phyloP scores from a whole-genome alignment of 1,140 invertebrate species.

The Drosophila triauraria region DNA sequence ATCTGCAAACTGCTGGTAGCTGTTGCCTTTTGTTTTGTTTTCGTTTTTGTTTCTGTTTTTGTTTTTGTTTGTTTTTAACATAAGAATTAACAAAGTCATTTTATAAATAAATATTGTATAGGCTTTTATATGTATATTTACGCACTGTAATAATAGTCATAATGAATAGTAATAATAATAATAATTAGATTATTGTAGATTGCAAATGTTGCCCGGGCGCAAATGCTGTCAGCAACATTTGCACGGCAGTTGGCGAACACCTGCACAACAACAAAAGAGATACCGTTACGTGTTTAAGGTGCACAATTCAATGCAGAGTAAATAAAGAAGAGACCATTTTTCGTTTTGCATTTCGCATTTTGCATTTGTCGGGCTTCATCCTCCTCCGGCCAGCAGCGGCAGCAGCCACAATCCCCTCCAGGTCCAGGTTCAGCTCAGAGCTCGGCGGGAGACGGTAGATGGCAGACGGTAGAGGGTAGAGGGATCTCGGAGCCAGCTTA shows the following conservation, averaged over 20 bases:
- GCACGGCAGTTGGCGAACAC: slow-evolving; percentile 81
- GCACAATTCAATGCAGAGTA: slow-evolving; percentile 74
- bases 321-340: slow-evolving; percentile 82
- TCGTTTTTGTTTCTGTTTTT: slow-evolving; percentile 2
- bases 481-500: slow-evolving; percentile 17
- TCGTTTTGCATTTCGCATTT: slow-evolving; percentile 61
- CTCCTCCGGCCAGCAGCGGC: slow-evolving; percentile 24
- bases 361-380: slow-evolving; percentile 36
- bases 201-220: slow-evolving; percentile 80
- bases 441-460: slow-evolving; percentile 3
- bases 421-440: no score
- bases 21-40: slow-evolving; percentile 29
- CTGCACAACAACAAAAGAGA: slow-evolving; percentile 80
- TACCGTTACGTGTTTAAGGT: slow-evolving; percentile 80
- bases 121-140: slow-evolving; percentile 55
- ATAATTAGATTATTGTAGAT: slow-evolving; percentile 74
- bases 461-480: background rate
- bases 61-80: slow-evolving; percentile 58
- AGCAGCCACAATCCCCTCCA: no score
- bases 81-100: slow-evolving; percentile 81
- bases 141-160: slow-evolving; percentile 57
- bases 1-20: slow-evolving; percentile 44
- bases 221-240: slow-evolving; percentile 69
- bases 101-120: slow-evolving; percentile 75
- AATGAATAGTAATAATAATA: slow-evolving; percentile 57